Evolutionary conservation across 2,888 invertebrate genomes (phyloP).

Genomic region (Lymantria monacha): DNA sequence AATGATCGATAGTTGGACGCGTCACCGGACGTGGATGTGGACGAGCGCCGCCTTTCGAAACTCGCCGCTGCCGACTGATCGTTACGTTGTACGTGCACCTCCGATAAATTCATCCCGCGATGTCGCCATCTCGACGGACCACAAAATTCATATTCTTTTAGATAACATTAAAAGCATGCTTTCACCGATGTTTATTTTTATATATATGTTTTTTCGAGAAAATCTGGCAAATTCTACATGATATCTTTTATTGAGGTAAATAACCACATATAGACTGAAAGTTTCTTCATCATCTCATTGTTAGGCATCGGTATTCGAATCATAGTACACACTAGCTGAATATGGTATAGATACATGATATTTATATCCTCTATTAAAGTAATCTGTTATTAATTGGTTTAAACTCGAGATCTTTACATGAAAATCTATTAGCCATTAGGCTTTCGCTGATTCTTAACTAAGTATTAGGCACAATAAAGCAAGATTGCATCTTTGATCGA

Average conservation of each 20-base stretch:
- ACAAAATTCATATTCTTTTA: conserved; percentile 45
- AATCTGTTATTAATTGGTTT: too few species aligned
- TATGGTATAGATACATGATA: too few species aligned
- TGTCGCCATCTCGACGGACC: conserved; percentile 52
- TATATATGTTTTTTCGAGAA: not conserved
- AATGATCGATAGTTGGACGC: conserved; percentile 82
- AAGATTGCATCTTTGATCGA: conserved; percentile 2
- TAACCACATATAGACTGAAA: too few species aligned
- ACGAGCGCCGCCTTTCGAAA: conserved; percentile 75
- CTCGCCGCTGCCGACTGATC: conserved; percentile 55
- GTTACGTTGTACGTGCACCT: conserved; percentile 49
- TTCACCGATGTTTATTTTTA: conserved; percentile 25
- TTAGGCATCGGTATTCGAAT: too few species aligned
- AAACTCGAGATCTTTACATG: too few species aligned
- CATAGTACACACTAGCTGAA: too few species aligned
- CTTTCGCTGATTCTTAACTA: not conserved
- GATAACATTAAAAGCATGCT: conserved; percentile 24
- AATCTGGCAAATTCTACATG: not conserved
- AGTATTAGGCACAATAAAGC: not conserved
- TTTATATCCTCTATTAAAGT: too few species aligned
- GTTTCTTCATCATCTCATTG: too few species aligned
- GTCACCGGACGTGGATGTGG: conserved; percentile 75
- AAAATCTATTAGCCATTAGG: too few species aligned
- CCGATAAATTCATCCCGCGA: conserved; percentile 54
- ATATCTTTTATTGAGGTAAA: too few species aligned